A percentile compares a stretch with the other conserved stretches of the same genome.
Evolutionary conservation across 2,888 invertebrate genomes (phyloP).

Genomic region (Cataglyphis cursor): DNA sequence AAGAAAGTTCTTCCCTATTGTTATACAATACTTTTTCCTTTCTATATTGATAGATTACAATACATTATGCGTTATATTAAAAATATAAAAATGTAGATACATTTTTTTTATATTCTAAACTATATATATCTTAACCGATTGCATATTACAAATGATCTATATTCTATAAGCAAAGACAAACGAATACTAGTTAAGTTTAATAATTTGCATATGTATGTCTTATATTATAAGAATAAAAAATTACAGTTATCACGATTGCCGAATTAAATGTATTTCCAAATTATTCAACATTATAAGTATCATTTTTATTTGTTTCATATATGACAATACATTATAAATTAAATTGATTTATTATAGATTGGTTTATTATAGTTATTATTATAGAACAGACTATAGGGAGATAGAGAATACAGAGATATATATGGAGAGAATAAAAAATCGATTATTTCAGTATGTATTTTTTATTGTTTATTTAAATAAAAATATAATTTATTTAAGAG

Average conservation of each 20-base stretch:
- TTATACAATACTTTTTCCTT: neutral
- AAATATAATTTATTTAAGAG: neutral
- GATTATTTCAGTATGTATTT: neutral
- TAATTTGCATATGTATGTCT: neutral
- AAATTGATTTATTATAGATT: neutral
- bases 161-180: neutral
- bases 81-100: neutral
- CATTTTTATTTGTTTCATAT: neutral
- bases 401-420: neutral
- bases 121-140: neutral
- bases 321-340: neutral
- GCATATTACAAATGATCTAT: neutral
- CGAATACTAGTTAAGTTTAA: neutral
- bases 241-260: neutral
- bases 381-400: neutral
- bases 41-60: neutral
- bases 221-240: neutral
- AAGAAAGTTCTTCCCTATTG: slow-evolving; percentile 48
- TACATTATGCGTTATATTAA: neutral
- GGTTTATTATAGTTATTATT: neutral
- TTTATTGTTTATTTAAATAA: neutral
- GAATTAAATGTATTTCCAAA: neutral
- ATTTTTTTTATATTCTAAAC: neutral
- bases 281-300: neutral
- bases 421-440: neutral